Base-by-base conservation (phyloP, 2,797 vertebrate species). In the Coregonus suidteri region DNA sequence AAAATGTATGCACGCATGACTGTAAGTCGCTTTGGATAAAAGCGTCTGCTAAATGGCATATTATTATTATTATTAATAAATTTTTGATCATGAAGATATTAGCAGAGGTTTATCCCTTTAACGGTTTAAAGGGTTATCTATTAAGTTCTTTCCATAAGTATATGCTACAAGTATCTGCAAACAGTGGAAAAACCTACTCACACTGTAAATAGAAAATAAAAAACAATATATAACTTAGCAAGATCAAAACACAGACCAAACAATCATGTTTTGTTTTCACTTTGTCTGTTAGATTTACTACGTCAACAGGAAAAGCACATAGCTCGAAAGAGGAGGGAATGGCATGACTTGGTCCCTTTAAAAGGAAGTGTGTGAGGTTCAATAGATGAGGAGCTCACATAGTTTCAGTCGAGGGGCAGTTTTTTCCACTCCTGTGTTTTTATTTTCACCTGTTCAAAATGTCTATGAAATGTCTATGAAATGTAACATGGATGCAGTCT, bases 261-360 rank as follows among this genome's bases (percentile, higher is more conserved):
- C 1, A 25, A 66, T 16, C 20, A 71, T 53, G 78, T 82, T 82
- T 77, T 30, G 65, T 75, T 59, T 71, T 11, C 71, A 67, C 9
- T 51, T 18, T 62, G 69, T 76, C 52, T 62, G 66, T 15, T 11
- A 47, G 41, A 47, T 47, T 47, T 13, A 47, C 41, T 47, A 30
- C 30, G 56, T n/a, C 7, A 54, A 47, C 56, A 79, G 65, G 53
- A 69, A 66, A 30, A 3, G 30, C 16, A 75, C 56, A 74, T 37
- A 80, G 51, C 35, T 70, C 52, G 52, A 9, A 18, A 35, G 56
- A 59, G 56, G 56, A 7, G 68, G 73, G 76, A 75, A 79, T 37
- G 74, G 14, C 20, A 77, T 54, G 51, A 6, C 3, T 53, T 53
- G 1, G 6, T n/a, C n/a, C 56, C 5, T 54, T 54, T 0, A 56